Evolutionary conservation across 2,888 invertebrate genomes (phyloP).

Genomic region (Dichetophora obliterata): DNA sequence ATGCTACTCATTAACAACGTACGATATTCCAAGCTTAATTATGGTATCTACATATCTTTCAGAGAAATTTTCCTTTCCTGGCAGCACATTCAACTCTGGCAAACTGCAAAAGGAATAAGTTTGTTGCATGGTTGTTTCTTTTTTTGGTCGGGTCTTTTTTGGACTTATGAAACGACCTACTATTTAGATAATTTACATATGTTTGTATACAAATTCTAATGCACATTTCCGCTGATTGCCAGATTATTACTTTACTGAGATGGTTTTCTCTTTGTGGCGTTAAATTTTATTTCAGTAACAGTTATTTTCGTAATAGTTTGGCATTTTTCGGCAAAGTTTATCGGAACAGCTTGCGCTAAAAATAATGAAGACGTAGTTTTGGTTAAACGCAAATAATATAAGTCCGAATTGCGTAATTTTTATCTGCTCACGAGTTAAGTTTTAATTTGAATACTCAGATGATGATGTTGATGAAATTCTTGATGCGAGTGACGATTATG

Average conservation of each 20-base stretch:
- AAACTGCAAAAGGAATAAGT: not conserved
- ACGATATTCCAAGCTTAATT: not conserved
- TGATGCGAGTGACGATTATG: too few relatives aligned
- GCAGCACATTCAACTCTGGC: constrained; percentile 11
- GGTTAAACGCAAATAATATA: too few relatives aligned
- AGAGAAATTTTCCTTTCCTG: not conserved
- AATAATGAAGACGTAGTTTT: not conserved
- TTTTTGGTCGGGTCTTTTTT: constrained; percentile 2
- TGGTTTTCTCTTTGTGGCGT: too few relatives aligned
- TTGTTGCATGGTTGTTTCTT: not conserved
- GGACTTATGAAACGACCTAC: constrained; percentile 24
- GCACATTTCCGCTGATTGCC: too few relatives aligned
- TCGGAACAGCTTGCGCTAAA: not conserved
- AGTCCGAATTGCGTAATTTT: too few relatives aligned
- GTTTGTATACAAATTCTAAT: not conserved
- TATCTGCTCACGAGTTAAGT: too few relatives aligned
- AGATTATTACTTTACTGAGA: too few relatives aligned
- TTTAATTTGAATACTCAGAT: too few relatives aligned
- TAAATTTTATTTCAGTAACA: not conserved
- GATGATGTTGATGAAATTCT: too few relatives aligned
- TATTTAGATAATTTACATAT: not conserved
- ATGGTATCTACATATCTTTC: not conserved
- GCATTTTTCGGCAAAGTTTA: not conserved
- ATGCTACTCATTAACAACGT: not conserved
- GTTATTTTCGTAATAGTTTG: not conserved